These are phyloP conservation scores for Catocala nupta DNA, from an alignment of 2,888 invertebrate species.

Conservation along the genomic window DNA sequence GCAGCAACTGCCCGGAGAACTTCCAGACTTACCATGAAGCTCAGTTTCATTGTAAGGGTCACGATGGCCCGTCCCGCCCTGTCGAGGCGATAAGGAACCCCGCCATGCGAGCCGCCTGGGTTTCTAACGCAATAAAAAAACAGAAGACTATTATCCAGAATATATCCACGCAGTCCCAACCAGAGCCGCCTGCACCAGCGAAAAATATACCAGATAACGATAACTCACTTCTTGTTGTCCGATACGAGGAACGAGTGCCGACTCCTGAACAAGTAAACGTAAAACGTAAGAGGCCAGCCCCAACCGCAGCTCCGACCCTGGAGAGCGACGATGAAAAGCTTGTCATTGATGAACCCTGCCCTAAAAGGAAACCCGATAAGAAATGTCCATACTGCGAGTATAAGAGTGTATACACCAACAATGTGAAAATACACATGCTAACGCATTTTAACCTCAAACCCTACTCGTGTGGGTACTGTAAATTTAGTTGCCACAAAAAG, in stretches of 20 bases:
- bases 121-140: slow-evolving; percentile 56
- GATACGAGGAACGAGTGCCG: slow-evolving; percentile 70
- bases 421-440: slow-evolving; percentile 74
- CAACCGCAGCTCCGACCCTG: too few relatives aligned
- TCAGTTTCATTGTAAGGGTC: slow-evolving; percentile 75
- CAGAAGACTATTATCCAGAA: slow-evolving; percentile 60
- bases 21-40: slow-evolving; percentile 79
- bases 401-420: slow-evolving; percentile 40
- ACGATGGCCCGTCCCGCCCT: slow-evolving; percentile 61
- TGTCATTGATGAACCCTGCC: slow-evolving; percentile 62
- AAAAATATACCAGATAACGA: slow-evolving; percentile 49
- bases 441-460: slow-evolving; percentile 82
- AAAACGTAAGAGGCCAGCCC: slow-evolving; percentile 37
- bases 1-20: slow-evolving; percentile 66
- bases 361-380: slow-evolving; percentile 19
- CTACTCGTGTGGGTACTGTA: slow-evolving; percentile 77
- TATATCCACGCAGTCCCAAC: slow-evolving; percentile 4
- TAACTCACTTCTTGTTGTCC: slow-evolving; percentile 73
- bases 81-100: slow-evolving; percentile 68
- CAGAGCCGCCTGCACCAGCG: slow-evolving; percentile 22
- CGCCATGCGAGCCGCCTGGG: slow-evolving; percentile 66
- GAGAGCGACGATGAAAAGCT: slow-evolving; percentile 70
- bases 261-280: slow-evolving; percentile 56
- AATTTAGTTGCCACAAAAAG: slow-evolving; percentile 59
- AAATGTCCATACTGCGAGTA: slow-evolving; percentile 70